Evolutionary conservation across 2,113 vertebrate genomes (phyloP), one percentile per base, ranked within the genome.

Genomic region (Mesocricetus auratus): DNA sequence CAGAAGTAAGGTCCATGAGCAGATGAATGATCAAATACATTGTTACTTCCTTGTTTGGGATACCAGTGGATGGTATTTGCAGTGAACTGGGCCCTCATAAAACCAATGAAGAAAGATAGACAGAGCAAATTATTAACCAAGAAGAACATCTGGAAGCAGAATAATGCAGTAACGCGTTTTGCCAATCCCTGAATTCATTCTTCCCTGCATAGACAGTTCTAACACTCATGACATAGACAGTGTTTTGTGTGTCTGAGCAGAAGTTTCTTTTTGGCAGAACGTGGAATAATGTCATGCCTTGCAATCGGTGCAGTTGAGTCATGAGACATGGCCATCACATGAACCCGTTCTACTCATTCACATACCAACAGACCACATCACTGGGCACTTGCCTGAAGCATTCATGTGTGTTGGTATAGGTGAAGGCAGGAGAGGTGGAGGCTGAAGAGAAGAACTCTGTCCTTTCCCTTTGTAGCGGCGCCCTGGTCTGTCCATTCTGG

Each of bases 21-120:
- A 88, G 68, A 9, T 69, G 12, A 94, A 68, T 68, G 39, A 92
- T 31, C 60, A 47, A 22, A 71, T 42, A 45, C 19, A 91, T 39
- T 79, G 94, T 86, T 39, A 36, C 62, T 45, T 64, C 50, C 8
- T 74, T 56, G 56, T 85, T 47, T 81, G 39, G 42, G 71, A 62
- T 81, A 75, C 26, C 15, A 58, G 22, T 62, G 77, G 45, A 58
- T 90, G 64, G 24, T 62, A 86, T 87, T 92, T 36, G 68, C 26
- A 62, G 68, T 86, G 29, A 81, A 26, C 62, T 29, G 39, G 7
- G 88, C 71, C 2, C 47, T 81, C 89, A 15, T 58, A 53, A 33
- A 26, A 91, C 47, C 7, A 68, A 68, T n/a, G 71, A 33, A 89
- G 26, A 96, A 95, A 95, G 75, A 75, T 45, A n/a, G 86, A 21